phyloP scores from a whole-genome alignment of 2,888 invertebrate genomes.

The Drosophila ustulata region DNA sequence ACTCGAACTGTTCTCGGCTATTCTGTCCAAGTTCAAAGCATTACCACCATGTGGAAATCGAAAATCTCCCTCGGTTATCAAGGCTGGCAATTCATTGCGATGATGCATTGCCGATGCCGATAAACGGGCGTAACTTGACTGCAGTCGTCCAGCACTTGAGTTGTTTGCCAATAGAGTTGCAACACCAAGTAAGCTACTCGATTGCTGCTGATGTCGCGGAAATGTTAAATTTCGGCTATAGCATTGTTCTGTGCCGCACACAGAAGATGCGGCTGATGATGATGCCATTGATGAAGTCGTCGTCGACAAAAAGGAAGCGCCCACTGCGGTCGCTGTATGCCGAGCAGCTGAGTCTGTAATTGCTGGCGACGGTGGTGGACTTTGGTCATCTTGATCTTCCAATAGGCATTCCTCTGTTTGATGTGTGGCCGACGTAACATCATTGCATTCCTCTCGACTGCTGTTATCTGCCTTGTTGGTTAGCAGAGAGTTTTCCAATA shows the following conservation, averaged over 20 bases:
- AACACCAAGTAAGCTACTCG: slow-evolving; percentile 70
- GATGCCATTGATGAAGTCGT: slow-evolving; percentile 81
- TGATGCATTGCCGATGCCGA: slow-evolving; percentile 83
- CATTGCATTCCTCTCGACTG: slow-evolving; percentile 48
- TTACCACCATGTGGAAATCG: slow-evolving; percentile 80
- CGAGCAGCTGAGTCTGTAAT: slow-evolving; percentile 64
- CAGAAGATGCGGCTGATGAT: slow-evolving; percentile 74
- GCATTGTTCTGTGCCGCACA: slow-evolving; percentile 83
- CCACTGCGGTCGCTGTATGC: slow-evolving; percentile 51
- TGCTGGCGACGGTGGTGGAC: slow-evolving; percentile 85
- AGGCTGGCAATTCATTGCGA: slow-evolving; percentile 88
- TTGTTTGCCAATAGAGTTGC: slow-evolving; percentile 59
- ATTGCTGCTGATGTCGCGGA: slow-evolving; percentile 85
- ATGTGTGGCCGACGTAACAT: slow-evolving; percentile 72
- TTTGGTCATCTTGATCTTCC: slow-evolving; percentile 80
- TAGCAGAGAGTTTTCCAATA: slow-evolving; percentile 87
- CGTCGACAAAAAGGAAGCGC: slow-evolving; percentile 83
- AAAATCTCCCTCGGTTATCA: slow-evolving; percentile 88
- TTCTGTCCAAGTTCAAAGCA: slow-evolving; percentile 86
- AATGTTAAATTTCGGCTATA: slow-evolving; percentile 88
- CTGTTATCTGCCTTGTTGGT: slow-evolving; percentile 65
- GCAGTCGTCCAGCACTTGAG: slow-evolving; percentile 70
- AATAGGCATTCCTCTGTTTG: slow-evolving; percentile 78
- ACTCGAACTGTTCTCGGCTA: slow-evolving; percentile 85
- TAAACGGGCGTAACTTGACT: slow-evolving; percentile 79